Percentiles rank a stretch among this genome's conserved stretches.
phyloP scores from a whole-genome alignment of 2,113 vertebrate genomes.

The Origma solitaria region DNA sequence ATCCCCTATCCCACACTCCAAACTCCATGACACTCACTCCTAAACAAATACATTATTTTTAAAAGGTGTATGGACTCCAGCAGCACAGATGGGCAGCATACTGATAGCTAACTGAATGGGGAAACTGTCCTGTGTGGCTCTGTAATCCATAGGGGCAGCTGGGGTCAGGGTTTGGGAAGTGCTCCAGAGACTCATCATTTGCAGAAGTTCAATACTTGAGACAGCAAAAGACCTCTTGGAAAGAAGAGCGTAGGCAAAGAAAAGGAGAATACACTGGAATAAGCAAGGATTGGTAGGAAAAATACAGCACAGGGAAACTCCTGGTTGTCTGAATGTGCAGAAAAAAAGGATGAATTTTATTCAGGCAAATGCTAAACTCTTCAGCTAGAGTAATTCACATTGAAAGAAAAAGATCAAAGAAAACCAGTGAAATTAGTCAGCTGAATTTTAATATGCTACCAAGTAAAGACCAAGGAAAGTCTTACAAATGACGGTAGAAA shows the following conservation, averaged over 20 bases:
- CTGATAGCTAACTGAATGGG: background rate
- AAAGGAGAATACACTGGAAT: background rate
- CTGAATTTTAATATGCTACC: slow-evolving; percentile 38
- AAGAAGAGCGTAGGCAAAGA: background rate
- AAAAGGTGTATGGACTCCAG: background rate
- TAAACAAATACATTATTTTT: background rate
- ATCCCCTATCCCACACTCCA: background rate
- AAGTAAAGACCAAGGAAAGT: slow-evolving; percentile 26
- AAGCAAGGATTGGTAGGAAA: background rate
- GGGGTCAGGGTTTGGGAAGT: background rate
- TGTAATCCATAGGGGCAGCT: background rate
- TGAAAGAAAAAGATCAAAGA: slow-evolving; percentile 52
- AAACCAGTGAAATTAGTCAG: slow-evolving; percentile 36
- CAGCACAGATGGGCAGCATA: background rate
- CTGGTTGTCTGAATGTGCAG: background rate
- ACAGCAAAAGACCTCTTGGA: background rate
- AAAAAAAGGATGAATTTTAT: slow-evolving; percentile 2
- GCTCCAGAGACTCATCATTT: background rate
- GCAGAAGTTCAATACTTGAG: background rate
- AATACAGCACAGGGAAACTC: background rate
- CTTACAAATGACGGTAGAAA: slow-evolving; percentile 11
- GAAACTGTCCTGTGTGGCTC: background rate
- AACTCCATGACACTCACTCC: background rate
- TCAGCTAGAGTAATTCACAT: background rate
- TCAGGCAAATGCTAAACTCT: background rate